Percentiles rank a stretch among this genome's conserved stretches.
Evolutionary conservation across 2,113 vertebrate genomes (phyloP).

Genomic region (Thunnus maccoyii): DNA sequence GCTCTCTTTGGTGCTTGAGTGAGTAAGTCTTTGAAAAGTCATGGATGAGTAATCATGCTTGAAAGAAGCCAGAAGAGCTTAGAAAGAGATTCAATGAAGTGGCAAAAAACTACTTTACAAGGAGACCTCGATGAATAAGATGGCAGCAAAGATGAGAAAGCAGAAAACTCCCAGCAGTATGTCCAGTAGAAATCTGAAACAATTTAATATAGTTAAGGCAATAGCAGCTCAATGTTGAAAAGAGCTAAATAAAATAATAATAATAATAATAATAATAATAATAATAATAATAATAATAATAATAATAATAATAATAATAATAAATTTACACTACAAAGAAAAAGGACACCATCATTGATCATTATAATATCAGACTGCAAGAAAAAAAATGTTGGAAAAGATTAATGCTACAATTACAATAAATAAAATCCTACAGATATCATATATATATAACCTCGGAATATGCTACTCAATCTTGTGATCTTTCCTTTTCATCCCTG

Average conservation of each 20-base stretch:
- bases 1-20: slow-evolving; percentile 20
- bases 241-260: background rate
- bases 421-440: background rate
- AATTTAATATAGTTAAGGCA: slow-evolving; percentile 2
- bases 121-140: background rate
- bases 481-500: background rate
- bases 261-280: background rate
- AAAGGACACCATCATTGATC: background rate
- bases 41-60: slow-evolving; percentile 46
- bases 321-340: background rate
- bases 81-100: slow-evolving; percentile 35
- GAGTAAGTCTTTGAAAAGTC: slow-evolving; percentile 42
- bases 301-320: background rate
- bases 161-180: background rate
- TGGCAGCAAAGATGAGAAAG: slow-evolving; percentile 29
- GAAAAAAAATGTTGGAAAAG: background rate
- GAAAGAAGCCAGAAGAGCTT: slow-evolving; percentile 35
- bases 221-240: slow-evolving; percentile 8
- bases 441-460: too few species aligned
- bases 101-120: slow-evolving; percentile 22
- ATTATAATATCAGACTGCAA: background rate
- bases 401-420: background rate
- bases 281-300: background rate
- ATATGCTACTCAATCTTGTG: too few species aligned
- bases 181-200: slow-evolving; percentile 1